Evolutionary conservation across 1,140 invertebrate genomes (phyloP), one percentile per base, ranked within the genome.

Genomic region (Harpegnathos saltator): DNA sequence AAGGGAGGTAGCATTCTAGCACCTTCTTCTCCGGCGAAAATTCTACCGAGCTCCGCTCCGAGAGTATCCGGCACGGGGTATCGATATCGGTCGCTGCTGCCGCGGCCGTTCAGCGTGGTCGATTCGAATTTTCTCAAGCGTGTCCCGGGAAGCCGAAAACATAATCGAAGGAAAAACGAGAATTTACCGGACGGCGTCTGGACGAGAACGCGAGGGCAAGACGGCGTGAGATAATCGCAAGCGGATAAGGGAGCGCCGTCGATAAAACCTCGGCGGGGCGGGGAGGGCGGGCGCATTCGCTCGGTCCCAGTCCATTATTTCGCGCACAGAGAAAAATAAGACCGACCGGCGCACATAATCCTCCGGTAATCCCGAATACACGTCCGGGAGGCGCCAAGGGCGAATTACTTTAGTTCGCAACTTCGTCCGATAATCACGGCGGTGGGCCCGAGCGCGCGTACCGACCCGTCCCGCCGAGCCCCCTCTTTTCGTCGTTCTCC

Each of bases 351-450:
- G 63, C 68, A 54, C 85, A 73, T 88, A 88, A 88, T 88, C 86
- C 86, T 12, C 9, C 19, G 59, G 71, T 88, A 87, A 88, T 88
- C 85, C 86, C 59, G 71, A 88, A 88, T 88, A 85, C 82, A 65
- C 85, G 85, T 48, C 29, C 48, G 66, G 26, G 38, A 44, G 14
- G 68, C 73, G 62, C 69, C 82, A 88, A 74, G 61, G 68, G 82
- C 84, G 87, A 89, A 89, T 89, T 89, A 89, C 81, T 82, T 89
- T 86, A 89, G 87, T 89, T 84, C 7, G 75, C 82, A 89, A 89
- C 72, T 89, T 82, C 58, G 87, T 48, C 84, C 84, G 88, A 88
- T 86, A 87, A 88, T 90, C 87, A 85, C 80, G 72, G n/a, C 69
- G 19, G 26, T 65, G 61, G 78, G 85, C 59, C 82, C 68, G 3